Conservation (phyloP, 2,888 invertebrate species). For the Brachyptera putata region DNA sequence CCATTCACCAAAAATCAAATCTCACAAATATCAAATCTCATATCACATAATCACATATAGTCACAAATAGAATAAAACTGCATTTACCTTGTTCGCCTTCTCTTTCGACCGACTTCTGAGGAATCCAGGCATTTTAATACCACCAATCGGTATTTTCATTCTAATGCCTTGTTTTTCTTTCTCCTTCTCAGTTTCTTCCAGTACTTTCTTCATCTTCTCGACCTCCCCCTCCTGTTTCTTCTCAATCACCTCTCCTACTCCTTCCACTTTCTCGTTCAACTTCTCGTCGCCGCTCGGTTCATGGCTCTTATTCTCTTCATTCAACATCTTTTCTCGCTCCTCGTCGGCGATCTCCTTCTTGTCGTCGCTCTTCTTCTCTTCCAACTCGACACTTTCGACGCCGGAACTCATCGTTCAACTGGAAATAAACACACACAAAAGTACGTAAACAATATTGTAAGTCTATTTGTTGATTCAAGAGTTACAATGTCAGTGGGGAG, state of each 20-base stretch:
- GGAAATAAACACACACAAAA: too few relatives aligned
- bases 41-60: too few relatives aligned
- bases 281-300: too few relatives aligned
- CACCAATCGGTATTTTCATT: conserved; percentile 68
- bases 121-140: conserved; percentile 84
- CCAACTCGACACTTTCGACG: too few relatives aligned
- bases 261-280: conserved; percentile 36
- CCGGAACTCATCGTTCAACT: too few relatives aligned
- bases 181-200: conserved; percentile 42
- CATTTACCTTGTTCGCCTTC: conserved; percentile 63
- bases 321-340: conserved; percentile 58
- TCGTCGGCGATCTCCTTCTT: conserved; percentile 63
- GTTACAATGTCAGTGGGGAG: too few relatives aligned
- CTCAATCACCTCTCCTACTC: conserved; percentile 46
- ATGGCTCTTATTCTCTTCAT: conserved; percentile 55
- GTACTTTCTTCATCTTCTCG: conserved; percentile 70
- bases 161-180: conserved; percentile 29
- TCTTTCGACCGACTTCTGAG: conserved; percentile 73
- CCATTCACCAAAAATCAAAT: too few relatives aligned
- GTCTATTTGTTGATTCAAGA: too few relatives aligned
- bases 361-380: conserved; percentile 53
- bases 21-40: too few relatives aligned
- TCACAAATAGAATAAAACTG: too few relatives aligned
- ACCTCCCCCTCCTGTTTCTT: conserved; percentile 52
- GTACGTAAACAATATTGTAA: too few relatives aligned